Evolutionary conservation across 1,140 invertebrate genomes (phyloP), one percentile per base, ranked within the genome.

Genomic region (Bombus ignitus): DNA sequence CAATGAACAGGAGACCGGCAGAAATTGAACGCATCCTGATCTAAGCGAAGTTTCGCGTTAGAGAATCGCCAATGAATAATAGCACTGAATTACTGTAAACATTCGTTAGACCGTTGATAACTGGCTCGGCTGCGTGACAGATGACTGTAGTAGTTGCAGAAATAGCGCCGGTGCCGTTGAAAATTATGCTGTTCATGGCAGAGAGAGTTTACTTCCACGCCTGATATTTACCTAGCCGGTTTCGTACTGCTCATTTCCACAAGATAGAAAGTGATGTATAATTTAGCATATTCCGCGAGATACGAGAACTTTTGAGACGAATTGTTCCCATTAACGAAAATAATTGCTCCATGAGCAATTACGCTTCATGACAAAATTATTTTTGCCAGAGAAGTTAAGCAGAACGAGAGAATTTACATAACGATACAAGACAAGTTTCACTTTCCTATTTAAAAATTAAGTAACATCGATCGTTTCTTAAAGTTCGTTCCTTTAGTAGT

Each of bases 91-190:
- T 32, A 76, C 59, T 39, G 72, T 66, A 76, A 83, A 83, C 81
- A 83, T 76, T 83, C 66, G 81, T 83, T 82, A 82, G 71, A n/a
- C 42, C 3, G 57, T 47, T 76, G 65, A 76, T 70, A 72, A 42
- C 18, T 9, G 35, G 39, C 8, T n/a, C 18, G 22, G 13, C 32
- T 42, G 15, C 35, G 12, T 32, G 70, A 37, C 53, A 74, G 80
- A 13, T 81, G 39, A n/a, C 39, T 62, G 39, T 12, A 53, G 28
- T n/a, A 62, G 39, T 62, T 15, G 72, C n/a, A 44, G 80, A 62
- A 81, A 62, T 39, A 44, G 47, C 12, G 12, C 68, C 42, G 13
- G 1, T 22, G 3, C 18, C 32, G 80, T 39, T 53, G 81, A 83
- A 83, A 76, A 83, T 83, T 83, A 76, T 66, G 44, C 59, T 53